A percentile compares a stretch with the other conserved stretches of the same genome.
phyloP scores from a whole-genome alignment of 2,113 vertebrate genomes.

The Philantomba maxwellii region DNA sequence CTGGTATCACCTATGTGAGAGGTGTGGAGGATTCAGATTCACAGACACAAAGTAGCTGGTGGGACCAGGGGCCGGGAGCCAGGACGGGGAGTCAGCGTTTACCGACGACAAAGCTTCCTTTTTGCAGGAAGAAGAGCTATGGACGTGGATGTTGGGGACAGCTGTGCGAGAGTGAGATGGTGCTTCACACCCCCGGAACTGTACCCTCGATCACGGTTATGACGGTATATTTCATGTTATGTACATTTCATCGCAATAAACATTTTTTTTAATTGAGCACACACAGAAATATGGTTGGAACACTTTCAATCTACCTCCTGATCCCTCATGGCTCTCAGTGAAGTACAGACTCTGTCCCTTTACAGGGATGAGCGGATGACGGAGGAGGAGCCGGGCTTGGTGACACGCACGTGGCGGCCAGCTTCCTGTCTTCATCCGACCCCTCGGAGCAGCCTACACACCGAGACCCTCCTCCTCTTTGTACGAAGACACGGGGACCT shows the following conservation, averaged over 20 bases:
- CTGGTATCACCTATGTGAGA: accelerated
- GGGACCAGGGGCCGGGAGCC: too few species aligned
- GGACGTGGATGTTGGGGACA: not conserved
- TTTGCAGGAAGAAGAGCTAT: not conserved
- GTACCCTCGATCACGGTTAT: accelerated
- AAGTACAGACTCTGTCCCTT: accelerated
- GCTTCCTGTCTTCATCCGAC: accelerated
- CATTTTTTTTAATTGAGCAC: not conserved
- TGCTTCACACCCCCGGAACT: not conserved
- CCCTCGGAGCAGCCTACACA: accelerated
- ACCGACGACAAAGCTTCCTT: not conserved
- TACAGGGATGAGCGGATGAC: accelerated
- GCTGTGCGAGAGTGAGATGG: accelerated
- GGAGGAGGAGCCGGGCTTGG: accelerated
- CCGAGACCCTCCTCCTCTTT: not conserved
- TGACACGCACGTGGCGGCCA: accelerated
- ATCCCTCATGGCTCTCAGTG: not conserved
- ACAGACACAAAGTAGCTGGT: not conserved
- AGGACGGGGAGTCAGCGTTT: accelerated
- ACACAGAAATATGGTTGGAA: not conserved
- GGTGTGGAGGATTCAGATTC: accelerated
- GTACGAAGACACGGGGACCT: not conserved
- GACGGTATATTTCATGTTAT: accelerated
- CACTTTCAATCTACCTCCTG: not conserved
- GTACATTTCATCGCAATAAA: not conserved